These are phyloP conservation scores for Tridacna crocea DNA, from an alignment of 2,888 invertebrate species.

Conservation along the genomic window DNA sequence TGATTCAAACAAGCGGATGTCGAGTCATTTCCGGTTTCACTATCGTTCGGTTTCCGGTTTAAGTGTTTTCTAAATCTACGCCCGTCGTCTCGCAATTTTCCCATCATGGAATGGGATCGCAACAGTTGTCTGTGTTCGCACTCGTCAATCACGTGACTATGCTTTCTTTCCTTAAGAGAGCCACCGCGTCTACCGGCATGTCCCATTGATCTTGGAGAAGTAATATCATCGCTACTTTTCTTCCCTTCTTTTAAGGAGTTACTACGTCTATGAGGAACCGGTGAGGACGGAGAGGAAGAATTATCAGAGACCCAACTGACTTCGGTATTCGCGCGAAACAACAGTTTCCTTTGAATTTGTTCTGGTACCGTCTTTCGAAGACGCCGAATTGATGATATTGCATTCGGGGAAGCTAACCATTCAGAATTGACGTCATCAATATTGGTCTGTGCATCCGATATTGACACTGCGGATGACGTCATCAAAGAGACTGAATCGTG, in stretches of 20 bases:
- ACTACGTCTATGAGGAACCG: slow-evolving; percentile 39
- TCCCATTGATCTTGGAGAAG: slow-evolving; percentile 16
- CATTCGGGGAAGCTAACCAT: slow-evolving; percentile 58
- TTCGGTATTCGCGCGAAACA: slow-evolving; percentile 34
- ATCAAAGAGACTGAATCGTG: slow-evolving; percentile 40
- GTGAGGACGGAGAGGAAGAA: background rate
- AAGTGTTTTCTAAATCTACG: background rate
- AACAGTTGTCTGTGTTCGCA: slow-evolving; percentile 17
- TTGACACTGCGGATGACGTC: slow-evolving; percentile 31
- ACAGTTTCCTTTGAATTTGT: slow-evolving; percentile 38
- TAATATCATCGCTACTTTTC: slow-evolving; percentile 2
- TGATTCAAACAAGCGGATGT: background rate
- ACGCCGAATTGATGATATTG: slow-evolving; percentile 57
- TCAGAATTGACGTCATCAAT: slow-evolving; percentile 29
- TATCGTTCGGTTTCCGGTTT: background rate
- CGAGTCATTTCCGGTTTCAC: slow-evolving; percentile 8
- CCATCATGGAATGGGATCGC: slow-evolving; percentile 42
- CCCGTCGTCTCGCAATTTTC: slow-evolving; percentile 18
- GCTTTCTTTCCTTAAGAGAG: slow-evolving; percentile 53
- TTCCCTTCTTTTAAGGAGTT: slow-evolving; percentile 48
- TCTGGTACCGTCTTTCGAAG: slow-evolving; percentile 50
- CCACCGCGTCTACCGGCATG: slow-evolving; percentile 35
- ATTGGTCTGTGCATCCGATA: background rate
- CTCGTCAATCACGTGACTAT: slow-evolving; percentile 11
- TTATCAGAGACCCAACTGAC: background rate